These are phyloP conservation scores for Sebastes baramenuke DNA, from an alignment of 2,797 vertebrate genomes.

Conservation along the genomic window DNA sequence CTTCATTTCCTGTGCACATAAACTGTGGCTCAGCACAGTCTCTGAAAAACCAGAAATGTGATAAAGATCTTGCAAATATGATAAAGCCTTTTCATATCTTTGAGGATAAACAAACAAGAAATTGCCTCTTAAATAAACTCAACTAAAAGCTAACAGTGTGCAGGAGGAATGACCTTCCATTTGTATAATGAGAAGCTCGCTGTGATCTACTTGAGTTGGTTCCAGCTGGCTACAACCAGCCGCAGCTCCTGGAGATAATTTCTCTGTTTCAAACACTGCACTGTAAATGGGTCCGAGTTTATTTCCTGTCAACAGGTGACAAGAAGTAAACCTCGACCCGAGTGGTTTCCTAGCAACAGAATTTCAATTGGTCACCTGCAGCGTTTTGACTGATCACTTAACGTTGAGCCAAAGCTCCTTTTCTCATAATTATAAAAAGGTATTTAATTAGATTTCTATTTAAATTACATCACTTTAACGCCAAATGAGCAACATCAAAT, in stretches of 20 bases:
- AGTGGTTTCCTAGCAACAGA: not conserved
- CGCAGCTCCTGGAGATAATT: not conserved
- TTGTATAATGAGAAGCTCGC: conserved; percentile 7
- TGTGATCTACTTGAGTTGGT: conserved; percentile 1
- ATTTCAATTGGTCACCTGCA: not conserved
- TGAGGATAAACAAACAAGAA: not conserved
- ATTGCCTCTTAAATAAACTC: not conserved
- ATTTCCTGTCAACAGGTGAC: conserved; percentile 14
- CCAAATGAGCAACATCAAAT: not conserved
- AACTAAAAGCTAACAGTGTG: not conserved
- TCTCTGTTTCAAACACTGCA: not conserved
- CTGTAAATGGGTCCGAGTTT: not conserved
- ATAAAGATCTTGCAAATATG: not conserved
- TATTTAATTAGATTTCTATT: not conserved
- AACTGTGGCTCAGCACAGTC: not conserved
- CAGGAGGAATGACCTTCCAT: not conserved
- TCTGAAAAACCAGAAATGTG: not conserved
- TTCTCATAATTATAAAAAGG: not conserved
- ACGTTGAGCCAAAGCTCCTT: not conserved
- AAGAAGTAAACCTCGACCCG: not conserved
- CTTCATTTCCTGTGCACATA: not conserved
- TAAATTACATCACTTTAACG: not conserved
- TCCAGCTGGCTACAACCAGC: not conserved
- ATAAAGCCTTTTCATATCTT: not conserved
- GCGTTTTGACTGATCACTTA: not conserved